Evolutionary conservation across 2,888 invertebrate species (phyloP).

Genomic region (Azorinus chamasolen): DNA sequence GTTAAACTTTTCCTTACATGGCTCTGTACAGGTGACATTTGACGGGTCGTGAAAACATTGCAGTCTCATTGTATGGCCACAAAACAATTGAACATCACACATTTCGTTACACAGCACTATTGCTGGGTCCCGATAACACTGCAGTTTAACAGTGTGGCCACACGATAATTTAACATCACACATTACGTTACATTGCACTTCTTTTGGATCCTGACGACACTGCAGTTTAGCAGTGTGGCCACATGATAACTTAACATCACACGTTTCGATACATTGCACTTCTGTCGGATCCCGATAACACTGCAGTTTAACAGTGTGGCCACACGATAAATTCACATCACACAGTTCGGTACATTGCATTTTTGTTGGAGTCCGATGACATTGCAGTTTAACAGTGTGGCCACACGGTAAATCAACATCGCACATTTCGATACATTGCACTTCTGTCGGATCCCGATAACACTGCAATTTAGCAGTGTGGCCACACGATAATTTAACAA

Average conservation of each 20-base stretch:
- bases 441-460: conserved; percentile 9
- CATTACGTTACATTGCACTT: too few species aligned
- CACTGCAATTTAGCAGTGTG: conserved; percentile 86
- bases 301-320: conserved; percentile 86
- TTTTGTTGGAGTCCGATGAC: conserved; percentile 13
- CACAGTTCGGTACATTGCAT: conserved; percentile 70
- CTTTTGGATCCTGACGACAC: conserved; percentile 62
- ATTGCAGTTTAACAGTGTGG: conserved; percentile 86
- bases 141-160: too few species aligned
- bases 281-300: conserved; percentile 17
- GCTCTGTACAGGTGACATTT: conserved; percentile 2
- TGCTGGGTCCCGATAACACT: too few species aligned
- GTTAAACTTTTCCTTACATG: conserved; percentile 23
- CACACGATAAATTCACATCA: conserved; percentile 87
- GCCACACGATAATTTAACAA: conserved; percentile 87
- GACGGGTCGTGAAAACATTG: too few species aligned
- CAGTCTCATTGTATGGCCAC: too few species aligned
- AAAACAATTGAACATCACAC: too few species aligned
- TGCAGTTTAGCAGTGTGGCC: conserved; percentile 64
- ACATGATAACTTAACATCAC: conserved; percentile 87
- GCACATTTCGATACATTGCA: conserved; percentile 69
- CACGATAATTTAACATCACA: too few species aligned
- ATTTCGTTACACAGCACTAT: too few species aligned
- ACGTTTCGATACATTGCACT: conserved; percentile 69
- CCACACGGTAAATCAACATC: conserved; percentile 87